These are phyloP conservation scores for Rhinatrema bivittatum DNA, from an alignment of 2,797 vertebrate genomes.

Conservation along the genomic window DNA sequence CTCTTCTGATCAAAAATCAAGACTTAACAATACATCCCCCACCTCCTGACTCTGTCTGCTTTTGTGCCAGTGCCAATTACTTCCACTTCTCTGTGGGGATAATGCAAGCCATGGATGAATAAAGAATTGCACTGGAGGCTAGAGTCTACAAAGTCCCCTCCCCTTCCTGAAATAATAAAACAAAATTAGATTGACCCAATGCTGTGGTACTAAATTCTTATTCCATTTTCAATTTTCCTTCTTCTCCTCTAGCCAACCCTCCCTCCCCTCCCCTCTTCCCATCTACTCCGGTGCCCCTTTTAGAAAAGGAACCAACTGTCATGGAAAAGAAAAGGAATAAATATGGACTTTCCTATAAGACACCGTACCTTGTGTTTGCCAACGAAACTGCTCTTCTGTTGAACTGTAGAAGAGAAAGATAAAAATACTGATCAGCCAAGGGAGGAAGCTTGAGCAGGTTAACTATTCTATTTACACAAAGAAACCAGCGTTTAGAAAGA, in stretches of 20 bases:
- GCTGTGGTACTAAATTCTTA: no score
- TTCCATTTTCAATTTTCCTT: no score
- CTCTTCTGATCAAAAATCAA: neutral
- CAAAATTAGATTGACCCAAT: no score
- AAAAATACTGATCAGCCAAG: slow-evolving; percentile 2
- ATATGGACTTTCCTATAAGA: no score
- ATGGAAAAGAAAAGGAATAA: no score
- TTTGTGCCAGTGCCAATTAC: slow-evolving; percentile 13
- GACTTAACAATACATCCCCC: rapidly evolving
- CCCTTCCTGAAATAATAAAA: no score
- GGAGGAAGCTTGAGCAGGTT: neutral
- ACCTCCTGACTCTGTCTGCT: neutral
- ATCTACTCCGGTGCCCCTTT: no score
- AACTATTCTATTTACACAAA: neutral
- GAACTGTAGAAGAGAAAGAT: slow-evolving; percentile 71
- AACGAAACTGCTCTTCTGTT: slow-evolving; percentile 89
- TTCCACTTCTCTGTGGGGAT: slow-evolving; percentile 14
- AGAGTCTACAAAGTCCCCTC: no score
- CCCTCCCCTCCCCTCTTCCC: no score
- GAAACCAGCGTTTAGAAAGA: neutral
- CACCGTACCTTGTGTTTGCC: slow-evolving; percentile 87
- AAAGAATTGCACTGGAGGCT: slow-evolving; percentile 13
- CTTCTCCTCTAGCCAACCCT: no score
- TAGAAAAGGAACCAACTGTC: no score
- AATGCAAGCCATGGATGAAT: slow-evolving; percentile 24